Percentiles rank a stretch among this genome's conserved stretches.
These are phyloP conservation scores for Myotis lucifugus DNA, from an alignment of 2,113 vertebrate species.

Conservation along the genomic window DNA sequence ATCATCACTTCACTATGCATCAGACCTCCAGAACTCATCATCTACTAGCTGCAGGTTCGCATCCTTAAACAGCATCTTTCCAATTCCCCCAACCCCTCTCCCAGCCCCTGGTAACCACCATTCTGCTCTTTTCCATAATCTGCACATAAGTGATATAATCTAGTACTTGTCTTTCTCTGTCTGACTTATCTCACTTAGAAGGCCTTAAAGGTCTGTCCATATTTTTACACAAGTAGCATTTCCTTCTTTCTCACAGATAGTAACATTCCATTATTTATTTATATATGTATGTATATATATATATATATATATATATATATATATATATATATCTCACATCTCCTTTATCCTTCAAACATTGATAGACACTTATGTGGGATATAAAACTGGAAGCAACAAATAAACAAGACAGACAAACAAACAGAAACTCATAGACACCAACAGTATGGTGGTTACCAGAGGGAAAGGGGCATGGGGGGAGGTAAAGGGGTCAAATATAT, in stretches of 20 bases:
- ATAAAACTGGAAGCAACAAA: not conserved
- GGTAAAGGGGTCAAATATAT: not conserved
- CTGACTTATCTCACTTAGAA: not conserved
- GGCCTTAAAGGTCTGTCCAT: not conserved
- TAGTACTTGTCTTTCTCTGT: not conserved
- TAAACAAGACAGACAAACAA: not conserved
- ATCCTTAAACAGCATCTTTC: not conserved
- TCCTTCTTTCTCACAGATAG: not conserved
- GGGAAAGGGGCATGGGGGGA: not conserved
- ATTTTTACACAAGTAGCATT: not conserved
- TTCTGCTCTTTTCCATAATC: not conserved
- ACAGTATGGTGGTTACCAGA: not conserved
- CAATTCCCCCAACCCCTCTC: not conserved
- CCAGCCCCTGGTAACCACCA: not conserved
- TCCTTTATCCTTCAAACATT: not conserved
- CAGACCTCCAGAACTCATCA: not conserved
- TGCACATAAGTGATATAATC: not conserved
- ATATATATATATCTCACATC: not conserved
- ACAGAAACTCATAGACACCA: not conserved
- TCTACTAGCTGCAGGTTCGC: not conserved
- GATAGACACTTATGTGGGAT: not conserved
- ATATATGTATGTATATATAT: no score
- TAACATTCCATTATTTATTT: not conserved
- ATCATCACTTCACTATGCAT: not conserved
- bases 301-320: no score